These are phyloP conservation scores for Ichneumon xanthorius DNA, from an alignment of 2,888 invertebrate genomes.

Conservation along the genomic window DNA sequence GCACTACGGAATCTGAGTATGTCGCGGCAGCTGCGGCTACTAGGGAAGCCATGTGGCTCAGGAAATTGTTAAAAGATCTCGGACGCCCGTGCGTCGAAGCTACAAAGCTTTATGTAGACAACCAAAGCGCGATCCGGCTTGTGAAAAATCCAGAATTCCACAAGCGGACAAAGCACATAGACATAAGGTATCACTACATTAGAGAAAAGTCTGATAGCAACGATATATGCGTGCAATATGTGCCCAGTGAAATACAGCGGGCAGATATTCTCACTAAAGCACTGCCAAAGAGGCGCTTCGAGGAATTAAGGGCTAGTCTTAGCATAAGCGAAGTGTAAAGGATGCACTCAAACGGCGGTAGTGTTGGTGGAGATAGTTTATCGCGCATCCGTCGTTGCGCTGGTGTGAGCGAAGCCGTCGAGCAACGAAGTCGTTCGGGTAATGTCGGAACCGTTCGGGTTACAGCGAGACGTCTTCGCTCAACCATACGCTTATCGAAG, in stretches of 20 bases:
- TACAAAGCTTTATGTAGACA: neutral
- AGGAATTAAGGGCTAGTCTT: neutral
- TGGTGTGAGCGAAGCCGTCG: no score
- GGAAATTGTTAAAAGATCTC: conserved; percentile 1
- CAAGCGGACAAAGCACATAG: conserved; percentile 29
- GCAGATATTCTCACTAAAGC: conserved; percentile 21
- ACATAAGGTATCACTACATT: no score
- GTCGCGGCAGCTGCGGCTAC: conserved; percentile 18
- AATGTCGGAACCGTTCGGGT: no score
- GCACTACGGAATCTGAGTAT: conserved; percentile 46
- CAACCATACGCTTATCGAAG: no score
- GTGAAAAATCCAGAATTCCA: conserved; percentile 29
- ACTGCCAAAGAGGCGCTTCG: conserved; percentile 7
- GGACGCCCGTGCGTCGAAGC: neutral
- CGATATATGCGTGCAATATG: neutral
- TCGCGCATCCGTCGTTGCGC: neutral
- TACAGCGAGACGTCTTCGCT: no score
- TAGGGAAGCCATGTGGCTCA: conserved; percentile 28
- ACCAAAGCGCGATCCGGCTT: conserved; percentile 5
- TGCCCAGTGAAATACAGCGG: neutral
- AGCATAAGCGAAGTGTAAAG: conserved; percentile 1
- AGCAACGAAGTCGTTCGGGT: no score
- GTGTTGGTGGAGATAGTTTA: neutral
- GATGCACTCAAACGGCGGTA: conserved; percentile 36
- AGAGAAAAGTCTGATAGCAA: no score